Evolutionary conservation across 2,888 invertebrate species (phyloP), one percentile per base, ranked within the genome.

Genomic region (Phrixothrix hirtus): DNA sequence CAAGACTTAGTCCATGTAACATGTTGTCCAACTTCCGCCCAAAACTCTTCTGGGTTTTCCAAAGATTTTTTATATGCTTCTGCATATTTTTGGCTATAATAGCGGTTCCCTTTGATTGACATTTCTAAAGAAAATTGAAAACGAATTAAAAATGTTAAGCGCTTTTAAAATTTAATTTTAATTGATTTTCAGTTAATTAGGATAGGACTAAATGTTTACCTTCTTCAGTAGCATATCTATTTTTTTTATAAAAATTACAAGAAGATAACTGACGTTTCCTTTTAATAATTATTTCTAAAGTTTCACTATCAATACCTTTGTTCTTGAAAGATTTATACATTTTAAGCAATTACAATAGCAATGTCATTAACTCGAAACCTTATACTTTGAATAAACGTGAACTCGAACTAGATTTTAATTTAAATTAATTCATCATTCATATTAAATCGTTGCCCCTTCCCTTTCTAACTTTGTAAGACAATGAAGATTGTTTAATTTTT

Each of bases 1-100:
- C 92, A 95, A 0, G 88, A 88, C 60, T 87, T 89, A 34, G 83
- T 83, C 95, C 95, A 95, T 38, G 85, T 83, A 9, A 95, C 76
- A 2, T 81, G 69, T 37, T 71, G 72, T 0, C 84, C 93, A n/a
- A 89, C 81, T 65, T 92, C 88, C 0, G 83, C 83, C 94, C 94
- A 95, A 76, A 94, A 95, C 29, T 85, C 84, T 58, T 89, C 89
- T 0, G 94, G 93, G 57, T 87, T 81, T 55, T 87, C 80, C 53
- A 92, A 71, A 0, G 92, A 92, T 44, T 82, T 80, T 4, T 79
- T 77, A 65, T 84, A 85, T 0, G 83, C 82, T 39, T 84, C 81
- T 60, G 85, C 79, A 64, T 87, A 92, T 60, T 79, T 68, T 5
- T 77, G 75, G 67, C 76, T 77, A 50, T 77, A 68, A 59, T 72